Percentiles rank a stretch among this genome's conserved stretches.
phyloP scores from a whole-genome alignment of 2,888 invertebrate genomes.

The Lochmaea capreae region DNA sequence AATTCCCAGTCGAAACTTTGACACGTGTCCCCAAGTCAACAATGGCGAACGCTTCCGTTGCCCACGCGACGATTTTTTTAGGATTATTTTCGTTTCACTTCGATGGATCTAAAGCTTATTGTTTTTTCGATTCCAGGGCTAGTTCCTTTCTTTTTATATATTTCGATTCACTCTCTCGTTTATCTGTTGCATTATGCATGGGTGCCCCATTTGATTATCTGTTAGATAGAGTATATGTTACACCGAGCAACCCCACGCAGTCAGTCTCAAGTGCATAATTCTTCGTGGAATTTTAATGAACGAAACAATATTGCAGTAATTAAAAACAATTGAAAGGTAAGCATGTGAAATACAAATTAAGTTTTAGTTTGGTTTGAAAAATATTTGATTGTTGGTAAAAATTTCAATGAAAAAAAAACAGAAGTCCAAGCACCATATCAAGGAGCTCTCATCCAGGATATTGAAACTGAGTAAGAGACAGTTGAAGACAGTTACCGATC shows the following conservation, averaged over 20 bases:
- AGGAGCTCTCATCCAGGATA: too few relatives aligned
- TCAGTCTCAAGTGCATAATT: not conserved
- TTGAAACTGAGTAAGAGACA: too few relatives aligned
- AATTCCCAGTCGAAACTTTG: not conserved
- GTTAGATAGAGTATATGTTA: not conserved
- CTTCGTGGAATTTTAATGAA: not conserved
- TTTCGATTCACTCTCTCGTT: not conserved
- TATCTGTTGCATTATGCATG: slow-evolving; percentile 4
- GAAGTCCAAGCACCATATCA: too few relatives aligned
- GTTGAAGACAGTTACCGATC: too few relatives aligned
- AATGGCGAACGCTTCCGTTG: not conserved
- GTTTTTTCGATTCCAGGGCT: not conserved
- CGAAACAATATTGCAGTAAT: not conserved
- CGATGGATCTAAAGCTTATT: not conserved
- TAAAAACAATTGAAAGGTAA: not conserved
- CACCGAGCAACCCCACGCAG: not conserved
- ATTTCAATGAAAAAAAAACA: too few relatives aligned
- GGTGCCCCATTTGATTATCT: not conserved
- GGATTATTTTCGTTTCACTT: not conserved
- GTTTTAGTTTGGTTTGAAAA: not conserved
- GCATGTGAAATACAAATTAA: not conserved
- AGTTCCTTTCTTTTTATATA: not conserved
- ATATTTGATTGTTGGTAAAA: too few relatives aligned
- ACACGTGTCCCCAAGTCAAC: slow-evolving; percentile 2
- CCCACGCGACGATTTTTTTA: slow-evolving; percentile 2